phyloP scores from a whole-genome alignment of 2,113 vertebrate genomes.

The Thymallus thymallus region DNA sequence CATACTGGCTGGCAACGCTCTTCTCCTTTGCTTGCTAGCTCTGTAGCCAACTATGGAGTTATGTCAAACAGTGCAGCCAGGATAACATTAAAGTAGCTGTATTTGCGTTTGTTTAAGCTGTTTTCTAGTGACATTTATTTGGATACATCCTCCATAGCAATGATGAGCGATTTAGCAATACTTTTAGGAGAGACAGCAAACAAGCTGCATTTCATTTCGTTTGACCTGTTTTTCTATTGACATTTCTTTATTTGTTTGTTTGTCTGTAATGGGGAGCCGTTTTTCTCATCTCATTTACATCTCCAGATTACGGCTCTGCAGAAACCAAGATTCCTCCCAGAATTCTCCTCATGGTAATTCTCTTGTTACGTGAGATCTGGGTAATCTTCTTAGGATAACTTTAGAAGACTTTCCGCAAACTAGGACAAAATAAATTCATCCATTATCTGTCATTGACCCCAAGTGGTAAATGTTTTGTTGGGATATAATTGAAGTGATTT shows the following conservation, averaged over 20 bases:
- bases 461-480: constrained; percentile 13
- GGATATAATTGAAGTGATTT: neutral
- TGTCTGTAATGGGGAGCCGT: constrained; percentile 14
- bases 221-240: no score
- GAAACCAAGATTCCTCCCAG: constrained; percentile 17
- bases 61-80: no score
- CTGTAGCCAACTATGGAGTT: no score
- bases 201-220: no score
- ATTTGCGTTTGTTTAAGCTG: no score
- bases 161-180: no score
- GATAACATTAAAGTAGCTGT: no score
- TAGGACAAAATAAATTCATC: constrained; percentile 1
- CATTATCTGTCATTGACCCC: neutral
- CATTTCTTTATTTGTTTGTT: constrained; percentile 13
- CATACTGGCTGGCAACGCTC: no score
- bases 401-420: constrained; percentile 7
- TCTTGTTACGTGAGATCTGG: neutral
- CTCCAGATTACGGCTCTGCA: constrained; percentile 19
- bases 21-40: no score
- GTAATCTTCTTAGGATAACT: constrained; percentile 10
- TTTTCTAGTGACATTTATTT: no score
- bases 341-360: constrained; percentile 24
- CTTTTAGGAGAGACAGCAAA: no score
- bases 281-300: constrained; percentile 27
- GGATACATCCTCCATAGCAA: no score